Conservation (phyloP, 2,797 vertebrate genomes). For the Vultur gryphus region DNA sequence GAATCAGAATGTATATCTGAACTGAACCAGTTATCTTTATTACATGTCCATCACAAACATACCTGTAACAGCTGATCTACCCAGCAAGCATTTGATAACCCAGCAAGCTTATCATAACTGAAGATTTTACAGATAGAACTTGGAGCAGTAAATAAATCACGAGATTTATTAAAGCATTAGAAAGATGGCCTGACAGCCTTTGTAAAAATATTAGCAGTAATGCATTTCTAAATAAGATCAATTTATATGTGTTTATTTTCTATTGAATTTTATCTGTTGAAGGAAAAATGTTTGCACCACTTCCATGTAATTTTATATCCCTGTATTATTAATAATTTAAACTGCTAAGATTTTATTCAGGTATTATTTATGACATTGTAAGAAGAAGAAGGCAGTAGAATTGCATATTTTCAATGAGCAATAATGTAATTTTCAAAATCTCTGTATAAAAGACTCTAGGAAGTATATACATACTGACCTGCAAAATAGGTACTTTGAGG, state of each 20-base stretch:
- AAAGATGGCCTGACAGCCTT: background rate
- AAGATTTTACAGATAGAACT: conserved; percentile 46
- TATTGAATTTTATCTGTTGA: conserved; percentile 23
- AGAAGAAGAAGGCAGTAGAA: background rate
- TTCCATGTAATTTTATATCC: background rate
- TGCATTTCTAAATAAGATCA: background rate
- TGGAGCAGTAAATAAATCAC: conserved; percentile 49
- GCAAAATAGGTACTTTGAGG: background rate
- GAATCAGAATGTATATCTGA: background rate
- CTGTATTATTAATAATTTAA: conserved; percentile 13
- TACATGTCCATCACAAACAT: conserved; percentile 25
- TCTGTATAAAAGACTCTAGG: background rate
- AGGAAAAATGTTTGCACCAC: background rate
- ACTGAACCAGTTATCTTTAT: conserved; percentile 32
- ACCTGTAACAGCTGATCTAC: background rate
- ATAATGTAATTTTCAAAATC: background rate
- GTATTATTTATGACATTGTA: background rate
- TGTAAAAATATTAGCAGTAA: conserved; percentile 28
- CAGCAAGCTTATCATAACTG: conserved; percentile 1
- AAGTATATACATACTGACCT: background rate
- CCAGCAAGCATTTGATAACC: conserved; percentile 7
- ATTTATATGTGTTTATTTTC: conserved; percentile 40
- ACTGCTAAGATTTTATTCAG: background rate
- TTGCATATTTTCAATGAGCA: background rate
- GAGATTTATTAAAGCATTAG: conserved; percentile 39